A percentile compares a stretch with the other conserved stretches of the same genome.
phyloP scores from a whole-genome alignment of 2,113 vertebrate species.

The Oxygymnocypris stewartii region DNA sequence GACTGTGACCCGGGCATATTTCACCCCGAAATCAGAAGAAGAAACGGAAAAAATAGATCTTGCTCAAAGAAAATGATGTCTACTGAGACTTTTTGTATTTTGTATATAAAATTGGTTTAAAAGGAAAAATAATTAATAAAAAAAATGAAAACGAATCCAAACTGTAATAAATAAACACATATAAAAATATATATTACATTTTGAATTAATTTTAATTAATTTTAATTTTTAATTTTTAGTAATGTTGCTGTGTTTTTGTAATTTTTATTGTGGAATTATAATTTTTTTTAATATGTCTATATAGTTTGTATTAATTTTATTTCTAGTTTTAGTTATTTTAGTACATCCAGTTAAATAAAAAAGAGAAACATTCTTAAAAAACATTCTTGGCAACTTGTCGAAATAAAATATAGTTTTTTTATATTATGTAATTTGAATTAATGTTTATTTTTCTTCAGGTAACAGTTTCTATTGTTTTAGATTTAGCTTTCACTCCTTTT shows the following conservation, averaged over 20 bases:
- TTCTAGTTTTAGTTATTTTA: not conserved
- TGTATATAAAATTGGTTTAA: no score
- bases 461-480: not conserved
- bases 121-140: no score
- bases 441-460: not conserved
- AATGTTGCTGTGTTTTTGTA: not conserved
- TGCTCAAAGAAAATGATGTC: not conserved
- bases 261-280: not conserved
- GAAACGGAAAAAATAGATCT: not conserved
- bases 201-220: no score
- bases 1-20: not conserved
- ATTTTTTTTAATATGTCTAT: no score
- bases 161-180: no score
- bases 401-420: not conserved
- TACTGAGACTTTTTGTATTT: not conserved
- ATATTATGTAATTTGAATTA: not conserved
- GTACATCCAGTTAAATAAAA: no score
- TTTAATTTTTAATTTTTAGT: not conserved
- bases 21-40: not conserved
- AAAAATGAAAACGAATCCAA: no score
- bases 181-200: no score
- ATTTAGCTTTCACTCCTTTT: no score
- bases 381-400: not conserved
- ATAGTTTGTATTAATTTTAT: not conserved
- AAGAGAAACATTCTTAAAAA: not conserved